Evolutionary conservation across 2,113 vertebrate species (phyloP).

Genomic region (Scartelaos histophorus): DNA sequence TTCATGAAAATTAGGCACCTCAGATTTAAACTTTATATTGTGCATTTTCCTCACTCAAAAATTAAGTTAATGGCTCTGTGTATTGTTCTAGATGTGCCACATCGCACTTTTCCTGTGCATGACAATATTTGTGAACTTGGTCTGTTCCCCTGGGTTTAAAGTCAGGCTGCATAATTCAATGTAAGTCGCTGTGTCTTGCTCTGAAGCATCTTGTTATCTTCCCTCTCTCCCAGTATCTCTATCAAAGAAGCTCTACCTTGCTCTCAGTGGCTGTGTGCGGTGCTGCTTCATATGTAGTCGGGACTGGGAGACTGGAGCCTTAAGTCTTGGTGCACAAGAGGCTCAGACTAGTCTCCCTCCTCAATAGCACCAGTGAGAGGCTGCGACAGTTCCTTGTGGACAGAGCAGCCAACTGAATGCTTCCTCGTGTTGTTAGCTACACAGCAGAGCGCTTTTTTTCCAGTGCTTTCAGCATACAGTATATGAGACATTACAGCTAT

Average conservation of each 20-base stretch:
- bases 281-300: slow-evolving; percentile 67
- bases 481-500: slow-evolving; percentile 42
- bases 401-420: slow-evolving; percentile 66
- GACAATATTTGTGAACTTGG: slow-evolving; percentile 38
- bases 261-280: slow-evolving; percentile 48
- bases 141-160: slow-evolving; percentile 40
- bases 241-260: slow-evolving; percentile 59
- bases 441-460: too few relatives aligned
- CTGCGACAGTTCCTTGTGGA: slow-evolving; percentile 58
- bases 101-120: slow-evolving; percentile 14
- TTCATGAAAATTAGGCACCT: not conserved
- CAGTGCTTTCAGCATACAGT: slow-evolving; percentile 55
- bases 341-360: slow-evolving; percentile 46
- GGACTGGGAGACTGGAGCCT: slow-evolving; percentile 64
- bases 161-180: slow-evolving; percentile 45
- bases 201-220: slow-evolving; percentile 59
- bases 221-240: slow-evolving; percentile 48
- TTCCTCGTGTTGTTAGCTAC: slow-evolving; percentile 49
- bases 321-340: slow-evolving; percentile 59
- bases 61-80: not conserved
- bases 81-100: slow-evolving; percentile 25
- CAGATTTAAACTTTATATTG: not conserved
- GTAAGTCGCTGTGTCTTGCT: slow-evolving; percentile 47
- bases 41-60: not conserved
- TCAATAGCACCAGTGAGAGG: slow-evolving; percentile 66